These are phyloP conservation scores for Dolichopus griseipennis DNA, from an alignment of 2,888 invertebrate species.

Conservation along the genomic window DNA sequence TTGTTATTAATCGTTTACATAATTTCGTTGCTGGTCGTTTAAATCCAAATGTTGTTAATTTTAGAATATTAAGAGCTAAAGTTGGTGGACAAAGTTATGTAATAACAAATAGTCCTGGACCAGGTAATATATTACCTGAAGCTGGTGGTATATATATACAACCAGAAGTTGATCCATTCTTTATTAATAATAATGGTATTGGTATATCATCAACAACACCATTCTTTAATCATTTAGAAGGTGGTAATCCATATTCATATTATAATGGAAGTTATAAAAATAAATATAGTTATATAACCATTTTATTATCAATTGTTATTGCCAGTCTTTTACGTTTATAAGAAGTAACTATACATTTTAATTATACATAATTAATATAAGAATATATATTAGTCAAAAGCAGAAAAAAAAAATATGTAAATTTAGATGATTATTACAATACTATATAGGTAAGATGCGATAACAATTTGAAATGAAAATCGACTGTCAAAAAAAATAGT, in stretches of 20 bases:
- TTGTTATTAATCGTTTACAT: slow-evolving; percentile 59
- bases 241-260: slow-evolving; percentile 20
- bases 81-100: slow-evolving; percentile 58
- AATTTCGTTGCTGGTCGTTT: slow-evolving; percentile 56
- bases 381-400: not conserved
- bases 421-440: too few relatives aligned
- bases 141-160: slow-evolving; percentile 21
- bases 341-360: slow-evolving; percentile 7
- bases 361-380: not conserved
- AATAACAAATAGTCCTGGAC: slow-evolving; percentile 38
- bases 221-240: slow-evolving; percentile 25
- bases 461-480: too few relatives aligned
- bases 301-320: not conserved
- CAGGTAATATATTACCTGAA: slow-evolving; percentile 25
- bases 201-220: slow-evolving; percentile 28
- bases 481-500: too few relatives aligned
- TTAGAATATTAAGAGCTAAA: slow-evolving; percentile 54
- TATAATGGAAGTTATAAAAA: slow-evolving; percentile 2
- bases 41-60: slow-evolving; percentile 53
- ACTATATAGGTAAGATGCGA: too few relatives aligned
- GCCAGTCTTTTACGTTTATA: slow-evolving; percentile 9
- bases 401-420: not conserved
- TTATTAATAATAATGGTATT: slow-evolving; percentile 2
- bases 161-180: slow-evolving; percentile 16
- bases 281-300: not conserved